Conservation (phyloP, 2,113 vertebrate genomes). For the Sinocyclocheilus grahami region DNA sequence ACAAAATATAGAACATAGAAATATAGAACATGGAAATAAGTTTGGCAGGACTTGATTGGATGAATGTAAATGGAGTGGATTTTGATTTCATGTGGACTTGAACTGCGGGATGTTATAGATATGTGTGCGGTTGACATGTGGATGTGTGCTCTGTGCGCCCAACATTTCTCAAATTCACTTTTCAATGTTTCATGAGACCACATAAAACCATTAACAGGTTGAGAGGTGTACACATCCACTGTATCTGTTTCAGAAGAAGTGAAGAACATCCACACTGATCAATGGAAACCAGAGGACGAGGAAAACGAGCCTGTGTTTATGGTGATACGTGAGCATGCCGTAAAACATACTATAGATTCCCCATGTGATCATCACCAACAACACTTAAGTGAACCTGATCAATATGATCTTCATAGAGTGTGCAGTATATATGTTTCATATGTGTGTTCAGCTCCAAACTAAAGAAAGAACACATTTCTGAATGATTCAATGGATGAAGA, state of each 20-base stretch:
- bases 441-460: neutral
- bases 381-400: slow-evolving; percentile 13
- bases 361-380: neutral
- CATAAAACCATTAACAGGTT: slow-evolving; percentile 28
- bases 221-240: slow-evolving; percentile 18
- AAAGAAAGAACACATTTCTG: neutral
- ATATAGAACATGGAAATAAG: neutral
- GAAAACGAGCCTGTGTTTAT: slow-evolving; percentile 13
- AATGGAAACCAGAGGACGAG: slow-evolving; percentile 12
- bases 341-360: slow-evolving; percentile 9
- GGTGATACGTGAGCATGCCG: neutral
- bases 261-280: slow-evolving; percentile 28
- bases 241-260: slow-evolving; percentile 32
- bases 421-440: neutral
- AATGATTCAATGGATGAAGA: neutral
- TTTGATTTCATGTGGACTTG: neutral
- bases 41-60: neutral
- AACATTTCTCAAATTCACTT: slow-evolving; percentile 15
- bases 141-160: neutral
- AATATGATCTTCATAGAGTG: neutral
- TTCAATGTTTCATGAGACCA: slow-evolving; percentile 26
- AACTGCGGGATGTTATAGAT: neutral
- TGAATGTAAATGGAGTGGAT: neutral
- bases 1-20: no score
- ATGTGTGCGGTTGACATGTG: neutral